phyloP scores from a whole-genome alignment of 2,888 invertebrate genomes.

The Elegia similella region DNA sequence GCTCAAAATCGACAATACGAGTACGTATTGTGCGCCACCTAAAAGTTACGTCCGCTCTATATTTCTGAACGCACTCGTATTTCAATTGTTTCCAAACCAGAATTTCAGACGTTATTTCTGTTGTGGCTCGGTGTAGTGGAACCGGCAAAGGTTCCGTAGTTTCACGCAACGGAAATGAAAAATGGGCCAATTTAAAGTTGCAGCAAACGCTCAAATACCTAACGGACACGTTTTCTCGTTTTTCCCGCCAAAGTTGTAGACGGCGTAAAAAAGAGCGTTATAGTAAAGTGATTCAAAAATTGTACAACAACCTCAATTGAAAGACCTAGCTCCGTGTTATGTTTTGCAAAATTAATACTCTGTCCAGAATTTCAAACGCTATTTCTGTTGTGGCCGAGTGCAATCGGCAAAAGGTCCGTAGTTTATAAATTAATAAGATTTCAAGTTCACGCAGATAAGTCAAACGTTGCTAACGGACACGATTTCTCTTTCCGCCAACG shows the following conservation, averaged over 20 bases:
- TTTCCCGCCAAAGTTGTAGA: too few relatives aligned
- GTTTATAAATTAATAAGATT: too few relatives aligned
- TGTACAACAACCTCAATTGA: too few relatives aligned
- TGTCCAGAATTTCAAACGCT: too few relatives aligned
- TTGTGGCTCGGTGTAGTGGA: neutral
- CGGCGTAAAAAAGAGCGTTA: too few relatives aligned
- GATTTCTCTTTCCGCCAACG: slow-evolving; percentile 48
- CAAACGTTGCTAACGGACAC: slow-evolving; percentile 24
- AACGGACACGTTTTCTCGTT: slow-evolving; percentile 42
- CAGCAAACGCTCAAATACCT: slow-evolving; percentile 34
- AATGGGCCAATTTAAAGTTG: slow-evolving; percentile 53
- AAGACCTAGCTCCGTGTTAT: too few relatives aligned
- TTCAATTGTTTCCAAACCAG: neutral
- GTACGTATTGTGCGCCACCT: neutral
- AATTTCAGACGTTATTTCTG: neutral
- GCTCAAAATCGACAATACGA: neutral
- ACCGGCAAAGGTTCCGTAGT: neutral
- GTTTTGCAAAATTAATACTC: too few relatives aligned
- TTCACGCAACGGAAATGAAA: slow-evolving; percentile 31
- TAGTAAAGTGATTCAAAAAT: too few relatives aligned
- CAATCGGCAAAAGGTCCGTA: too few relatives aligned
- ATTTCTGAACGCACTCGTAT: neutral
- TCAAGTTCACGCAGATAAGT: too few relatives aligned
- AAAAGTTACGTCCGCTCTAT: neutral
- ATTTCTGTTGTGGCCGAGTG: too few relatives aligned